Conservation (phyloP, 2,113 vertebrate genomes). For the Crotalus horridus region DNA sequence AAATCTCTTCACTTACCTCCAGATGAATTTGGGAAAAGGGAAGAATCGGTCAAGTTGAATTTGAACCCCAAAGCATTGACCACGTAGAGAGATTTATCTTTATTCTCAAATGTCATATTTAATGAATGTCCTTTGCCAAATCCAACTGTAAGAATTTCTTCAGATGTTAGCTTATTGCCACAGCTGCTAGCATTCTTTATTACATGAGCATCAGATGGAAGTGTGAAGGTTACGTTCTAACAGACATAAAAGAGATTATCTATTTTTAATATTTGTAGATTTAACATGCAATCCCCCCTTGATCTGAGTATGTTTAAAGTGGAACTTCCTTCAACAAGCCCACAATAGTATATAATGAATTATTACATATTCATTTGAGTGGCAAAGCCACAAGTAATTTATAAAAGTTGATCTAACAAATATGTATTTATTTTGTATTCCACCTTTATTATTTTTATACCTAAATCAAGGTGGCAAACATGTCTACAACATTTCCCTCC, state of each 20-base stretch:
- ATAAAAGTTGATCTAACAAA: not conserved
- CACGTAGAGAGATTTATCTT: constrained; percentile 60
- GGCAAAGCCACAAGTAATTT: not conserved
- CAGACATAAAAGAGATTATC: not conserved
- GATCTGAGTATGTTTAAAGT: not conserved
- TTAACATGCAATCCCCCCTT: not conserved
- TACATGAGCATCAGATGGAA: constrained; percentile 71
- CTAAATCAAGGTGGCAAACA: not conserved
- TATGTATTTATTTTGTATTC: not conserved
- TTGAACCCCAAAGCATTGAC: constrained; percentile 72
- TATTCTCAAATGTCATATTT: constrained; percentile 74
- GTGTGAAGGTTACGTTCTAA: constrained; percentile 66
- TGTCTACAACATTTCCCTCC: not conserved
- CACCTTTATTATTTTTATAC: not conserved
- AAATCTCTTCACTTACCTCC: constrained; percentile 66
- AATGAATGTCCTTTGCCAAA: constrained; percentile 77
- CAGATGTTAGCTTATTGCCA: constrained; percentile 38
- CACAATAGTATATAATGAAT: not conserved
- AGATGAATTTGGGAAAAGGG: constrained; percentile 74
- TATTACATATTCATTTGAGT: not conserved
- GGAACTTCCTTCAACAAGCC: not conserved
- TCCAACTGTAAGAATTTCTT: constrained; percentile 62
- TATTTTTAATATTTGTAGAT: not conserved
- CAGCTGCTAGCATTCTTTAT: constrained; percentile 73
- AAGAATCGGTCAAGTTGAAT: constrained; percentile 82